phyloP scores from a whole-genome alignment of 2,113 vertebrate genomes.

The Tychaedon coryphoeus region DNA sequence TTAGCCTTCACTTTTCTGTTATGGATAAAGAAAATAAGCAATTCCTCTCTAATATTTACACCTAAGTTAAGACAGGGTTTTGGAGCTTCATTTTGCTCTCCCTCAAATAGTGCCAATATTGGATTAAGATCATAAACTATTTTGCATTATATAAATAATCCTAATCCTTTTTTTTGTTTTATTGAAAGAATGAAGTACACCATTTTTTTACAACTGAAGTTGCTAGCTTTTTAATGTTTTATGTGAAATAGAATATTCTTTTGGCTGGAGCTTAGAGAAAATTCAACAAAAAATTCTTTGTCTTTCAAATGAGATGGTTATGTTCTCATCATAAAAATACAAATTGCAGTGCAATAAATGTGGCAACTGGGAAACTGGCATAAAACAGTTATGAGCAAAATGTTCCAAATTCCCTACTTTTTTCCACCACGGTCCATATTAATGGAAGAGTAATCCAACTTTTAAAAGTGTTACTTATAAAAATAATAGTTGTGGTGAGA shows the following conservation, averaged over 20 bases:
- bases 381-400: not conserved
- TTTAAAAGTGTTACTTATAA: not conserved
- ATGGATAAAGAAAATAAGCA: not conserved
- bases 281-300: not conserved
- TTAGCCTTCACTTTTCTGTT: not conserved
- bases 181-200: not conserved
- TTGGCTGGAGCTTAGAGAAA: not conserved
- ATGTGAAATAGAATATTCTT: not conserved
- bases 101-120: not conserved
- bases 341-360: not conserved
- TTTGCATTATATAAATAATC: not conserved
- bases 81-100: not conserved
- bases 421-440: not conserved
- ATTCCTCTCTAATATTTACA: not conserved
- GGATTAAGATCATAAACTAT: not conserved
- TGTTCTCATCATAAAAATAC: not conserved
- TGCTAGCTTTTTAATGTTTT: not conserved
- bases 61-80: not conserved
- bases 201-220: not conserved
- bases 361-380: not conserved
- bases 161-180: not conserved
- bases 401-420: not conserved
- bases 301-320: not conserved
- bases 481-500: not conserved
- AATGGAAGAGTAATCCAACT: not conserved